A percentile compares a stretch with the other conserved stretches of the same genome.
Conservation (phyloP, 2,797 vertebrate genomes). For the Tragopan temminckii region DNA sequence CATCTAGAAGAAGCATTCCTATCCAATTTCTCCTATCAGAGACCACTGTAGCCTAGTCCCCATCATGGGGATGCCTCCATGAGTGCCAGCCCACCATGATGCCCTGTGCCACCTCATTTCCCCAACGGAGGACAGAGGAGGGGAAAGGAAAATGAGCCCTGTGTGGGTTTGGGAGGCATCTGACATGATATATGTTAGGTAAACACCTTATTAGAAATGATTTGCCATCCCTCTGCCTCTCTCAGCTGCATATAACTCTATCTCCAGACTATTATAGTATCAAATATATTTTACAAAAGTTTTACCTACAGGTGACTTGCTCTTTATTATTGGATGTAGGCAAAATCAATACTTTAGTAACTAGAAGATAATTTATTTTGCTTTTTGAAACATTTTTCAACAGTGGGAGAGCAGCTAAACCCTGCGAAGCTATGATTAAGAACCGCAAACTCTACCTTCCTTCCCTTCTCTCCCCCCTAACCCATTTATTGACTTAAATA, state of each 20-base stretch:
- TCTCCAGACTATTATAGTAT: constrained; percentile 88
- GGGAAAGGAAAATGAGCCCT: background rate
- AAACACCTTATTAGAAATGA: constrained; percentile 75
- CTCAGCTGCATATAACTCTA: constrained; percentile 81
- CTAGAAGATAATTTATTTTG: constrained; percentile 86
- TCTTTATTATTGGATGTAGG: constrained; percentile 87
- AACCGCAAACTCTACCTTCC: constrained; percentile 77
- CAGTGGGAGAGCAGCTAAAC: constrained; percentile 84
- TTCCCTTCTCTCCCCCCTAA: constrained; percentile 69
- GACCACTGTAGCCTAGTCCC: background rate
- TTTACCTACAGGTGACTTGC: constrained; percentile 89
- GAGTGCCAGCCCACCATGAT: background rate
- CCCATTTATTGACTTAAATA: constrained; percentile 78
- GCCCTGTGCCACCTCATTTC: background rate
- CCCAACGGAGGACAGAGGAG: background rate
- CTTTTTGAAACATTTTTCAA: constrained; percentile 87
- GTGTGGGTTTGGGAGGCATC: background rate
- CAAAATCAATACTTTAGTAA: constrained; percentile 88
- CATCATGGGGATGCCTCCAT: background rate
- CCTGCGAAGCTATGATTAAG: constrained; percentile 85
- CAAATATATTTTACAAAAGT: constrained; percentile 89
- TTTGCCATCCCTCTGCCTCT: constrained; percentile 79
- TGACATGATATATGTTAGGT: constrained; percentile 70
- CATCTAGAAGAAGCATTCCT: accelerated
- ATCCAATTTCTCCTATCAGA: background rate